Evolutionary conservation across 2,797 vertebrate genomes (phyloP).

Genomic region (Coregonus ussuriensis): DNA sequence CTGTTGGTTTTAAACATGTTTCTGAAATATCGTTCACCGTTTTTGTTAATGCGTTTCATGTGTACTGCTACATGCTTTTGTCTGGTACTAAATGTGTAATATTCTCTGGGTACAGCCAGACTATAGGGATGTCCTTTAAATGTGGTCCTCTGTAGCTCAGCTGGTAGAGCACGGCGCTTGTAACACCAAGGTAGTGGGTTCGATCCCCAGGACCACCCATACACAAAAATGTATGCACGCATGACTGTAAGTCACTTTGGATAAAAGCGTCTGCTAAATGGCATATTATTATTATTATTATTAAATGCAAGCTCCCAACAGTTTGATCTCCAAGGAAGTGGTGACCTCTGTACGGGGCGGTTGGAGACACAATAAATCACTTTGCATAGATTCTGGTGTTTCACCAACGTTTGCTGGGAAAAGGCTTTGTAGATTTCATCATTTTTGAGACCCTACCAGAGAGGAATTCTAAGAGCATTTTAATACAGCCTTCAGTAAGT

Average conservation of each 20-base stretch:
- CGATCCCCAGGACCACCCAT: no score
- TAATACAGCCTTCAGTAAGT: constrained; percentile 17
- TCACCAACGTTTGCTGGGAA: not conserved
- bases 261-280: no score
- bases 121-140: not conserved
- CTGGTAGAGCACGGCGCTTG: no score
- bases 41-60: not conserved
- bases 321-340: constrained; percentile 19
- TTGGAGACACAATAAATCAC: constrained; percentile 28
- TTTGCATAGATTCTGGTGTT: not conserved
- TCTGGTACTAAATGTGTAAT: not conserved
- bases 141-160: no score
- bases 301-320: not conserved
- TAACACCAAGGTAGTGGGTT: no score
- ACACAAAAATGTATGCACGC: no score
- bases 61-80: not conserved
- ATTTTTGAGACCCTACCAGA: not conserved
- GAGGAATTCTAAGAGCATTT: not conserved
- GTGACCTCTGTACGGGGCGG: constrained; percentile 19
- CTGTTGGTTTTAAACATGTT: no score
- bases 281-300: no score
- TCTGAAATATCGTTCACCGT: no score
- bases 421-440: not conserved
- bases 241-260: no score
- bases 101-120: not conserved